Conservation (phyloP, 2,888 invertebrate genomes). For the Diarsia mendica region DNA sequence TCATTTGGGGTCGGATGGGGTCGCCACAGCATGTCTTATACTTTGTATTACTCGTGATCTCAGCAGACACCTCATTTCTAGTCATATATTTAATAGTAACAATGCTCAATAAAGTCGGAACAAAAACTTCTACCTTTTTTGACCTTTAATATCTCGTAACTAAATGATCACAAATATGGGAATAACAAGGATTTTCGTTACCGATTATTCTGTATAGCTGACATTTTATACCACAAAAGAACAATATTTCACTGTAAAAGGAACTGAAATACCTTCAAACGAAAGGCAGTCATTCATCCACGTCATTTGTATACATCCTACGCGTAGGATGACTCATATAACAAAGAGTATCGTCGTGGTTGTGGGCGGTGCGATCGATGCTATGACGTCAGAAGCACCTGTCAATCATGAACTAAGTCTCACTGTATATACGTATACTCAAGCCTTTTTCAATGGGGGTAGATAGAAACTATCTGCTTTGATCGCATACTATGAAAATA, state of each 20-base stretch:
- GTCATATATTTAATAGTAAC: too few relatives aligned
- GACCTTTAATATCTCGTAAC: neutral
- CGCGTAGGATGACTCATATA: conserved; percentile 19
- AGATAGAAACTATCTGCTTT: neutral
- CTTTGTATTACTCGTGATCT: too few relatives aligned
- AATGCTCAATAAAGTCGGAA: too few relatives aligned
- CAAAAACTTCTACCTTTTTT: neutral
- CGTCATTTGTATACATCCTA: neutral
- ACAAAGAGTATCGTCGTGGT: neutral
- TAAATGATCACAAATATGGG: neutral
- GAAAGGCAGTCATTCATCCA: conserved; percentile 6
- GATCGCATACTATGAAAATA: neutral
- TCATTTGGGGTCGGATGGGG: too few relatives aligned
- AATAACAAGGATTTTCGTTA: neutral
- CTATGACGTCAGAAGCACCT: conserved; percentile 38
- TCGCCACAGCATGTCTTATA: too few relatives aligned
- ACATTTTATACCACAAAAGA: neutral
- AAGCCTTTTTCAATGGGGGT: neutral
- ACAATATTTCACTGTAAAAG: neutral
- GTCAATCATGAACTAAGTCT: neutral
- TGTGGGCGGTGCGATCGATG: conserved; percentile 43
- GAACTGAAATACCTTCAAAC: neutral
- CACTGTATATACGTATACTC: neutral
- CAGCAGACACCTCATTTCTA: too few relatives aligned
- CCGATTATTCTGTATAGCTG: neutral